Evolutionary conservation across 53 echinoderm and acorn worm species (phyloP), one percentile per base, ranked within the genome.

Genomic region (Mesocentrotus franciscanus): DNA sequence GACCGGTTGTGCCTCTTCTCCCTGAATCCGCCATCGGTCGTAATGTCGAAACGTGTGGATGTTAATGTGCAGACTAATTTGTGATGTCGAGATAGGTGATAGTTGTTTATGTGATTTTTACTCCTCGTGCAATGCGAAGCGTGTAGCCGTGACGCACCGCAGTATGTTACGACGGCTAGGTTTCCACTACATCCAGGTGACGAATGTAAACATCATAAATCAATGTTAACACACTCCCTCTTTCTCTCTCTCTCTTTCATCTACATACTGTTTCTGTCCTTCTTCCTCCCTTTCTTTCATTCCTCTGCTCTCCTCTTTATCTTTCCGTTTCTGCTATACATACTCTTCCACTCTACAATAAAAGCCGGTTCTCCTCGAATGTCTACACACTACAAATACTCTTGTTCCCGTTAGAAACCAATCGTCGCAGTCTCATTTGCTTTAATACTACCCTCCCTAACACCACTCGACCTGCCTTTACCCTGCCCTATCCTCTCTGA

Each of bases 181-280:
- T 13, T 90, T 59, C 33, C 16, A 1, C 26, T 39, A 33, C 18
- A 16, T 15, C 57, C 92, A 70, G 30, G 62, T 70, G 36, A 61
- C 33, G 92, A 92, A 33, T 92, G 39, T 92, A 92, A 92, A 92
- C 92, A 92, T 64, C 68, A 92, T 92, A 62, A 92, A 70, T 92
- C 92, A 92, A 35, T 60, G 33, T 30, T 81, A 81, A 81, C 81
- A 10, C 42, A 35, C 32, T 1, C 35, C 15, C 36, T 81, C 42
- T 81, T 17, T 8, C 35, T 10, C 36, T 81, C 81, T 17, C 36
- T 42, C 42, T 20, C 42, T 78, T 15, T 35, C 34, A 14, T 78
- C 33, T n/a, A 32, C 36, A 16, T 7, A 36, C 36, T 42, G 39
- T 81, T 81, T 42, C 42, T 42, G 3, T 42, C 39, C 36, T 18